Evolutionary conservation across 2,888 invertebrate species (phyloP).

Genomic region (Ctena decussata): DNA sequence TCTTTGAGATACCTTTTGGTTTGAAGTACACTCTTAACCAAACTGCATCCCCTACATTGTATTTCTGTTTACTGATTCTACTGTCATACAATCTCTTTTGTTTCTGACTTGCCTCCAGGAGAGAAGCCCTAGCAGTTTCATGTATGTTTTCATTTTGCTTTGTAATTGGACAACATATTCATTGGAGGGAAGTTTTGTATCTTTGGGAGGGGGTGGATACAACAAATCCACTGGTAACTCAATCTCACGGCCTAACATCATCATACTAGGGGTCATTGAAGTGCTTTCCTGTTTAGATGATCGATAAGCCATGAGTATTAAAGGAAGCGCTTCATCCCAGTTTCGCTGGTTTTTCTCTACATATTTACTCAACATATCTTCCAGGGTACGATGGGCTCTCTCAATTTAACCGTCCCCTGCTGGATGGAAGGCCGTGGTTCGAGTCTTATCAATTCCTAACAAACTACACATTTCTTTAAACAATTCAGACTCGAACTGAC

Average conservation of each 20-base stretch:
- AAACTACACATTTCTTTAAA: constrained; percentile 33
- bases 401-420: constrained; percentile 52
- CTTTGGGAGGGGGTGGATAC: constrained; percentile 6
- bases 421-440: constrained; percentile 57
- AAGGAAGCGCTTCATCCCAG: constrained; percentile 47
- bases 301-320: constrained; percentile 29
- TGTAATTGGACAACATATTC: neutral
- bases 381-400: constrained; percentile 39
- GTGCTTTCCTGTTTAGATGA: constrained; percentile 29
- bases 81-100: neutral
- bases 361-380: constrained; percentile 33
- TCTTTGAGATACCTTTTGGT: constrained; percentile 1
- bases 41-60: neutral
- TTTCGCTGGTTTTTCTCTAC: constrained; percentile 36
- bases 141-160: constrained; percentile 5
- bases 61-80: neutral
- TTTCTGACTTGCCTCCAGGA: neutral
- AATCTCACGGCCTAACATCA: constrained; percentile 27
- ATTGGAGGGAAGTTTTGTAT: neutral
- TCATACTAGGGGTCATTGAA: constrained; percentile 14
- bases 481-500: too few species aligned
- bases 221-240: constrained; percentile 36
- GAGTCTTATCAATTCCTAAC: constrained; percentile 45
- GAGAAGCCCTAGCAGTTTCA: neutral
- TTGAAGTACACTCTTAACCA: too few species aligned